Conservation (phyloP, 2,113 vertebrate genomes). For the Oncorhynchus nerka region DNA sequence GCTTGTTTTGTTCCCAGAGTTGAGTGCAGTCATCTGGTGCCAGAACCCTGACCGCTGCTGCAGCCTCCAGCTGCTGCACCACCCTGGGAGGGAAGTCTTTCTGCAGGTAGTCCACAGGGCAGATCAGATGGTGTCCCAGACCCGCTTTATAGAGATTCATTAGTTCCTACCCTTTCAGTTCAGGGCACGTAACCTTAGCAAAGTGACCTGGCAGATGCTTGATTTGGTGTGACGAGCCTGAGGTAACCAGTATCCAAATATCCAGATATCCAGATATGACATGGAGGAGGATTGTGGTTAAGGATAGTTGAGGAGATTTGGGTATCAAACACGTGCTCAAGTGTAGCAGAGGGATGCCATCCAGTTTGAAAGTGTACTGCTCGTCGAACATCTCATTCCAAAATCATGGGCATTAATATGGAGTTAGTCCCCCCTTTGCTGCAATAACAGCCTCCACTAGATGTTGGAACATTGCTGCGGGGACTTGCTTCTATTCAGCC, state of each 20-base stretch:
- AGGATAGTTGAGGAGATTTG: background rate
- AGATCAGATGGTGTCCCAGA: background rate
- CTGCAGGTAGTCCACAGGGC: slow-evolving; percentile 43
- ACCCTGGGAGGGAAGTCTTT: slow-evolving; percentile 8
- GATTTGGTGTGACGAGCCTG: too few species aligned
- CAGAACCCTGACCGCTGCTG: slow-evolving; percentile 21
- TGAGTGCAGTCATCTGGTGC: slow-evolving; percentile 47
- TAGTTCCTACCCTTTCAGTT: slow-evolving; percentile 4
- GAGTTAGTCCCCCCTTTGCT: too few species aligned
- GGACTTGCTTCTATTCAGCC: too few species aligned
- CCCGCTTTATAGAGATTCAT: background rate
- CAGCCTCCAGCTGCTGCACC: slow-evolving; percentile 40
- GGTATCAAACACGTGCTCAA: background rate
- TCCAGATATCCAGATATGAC: background rate
- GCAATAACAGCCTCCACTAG: too few species aligned
- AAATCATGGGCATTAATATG: too few species aligned
- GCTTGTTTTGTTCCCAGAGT: slow-evolving; percentile 49
- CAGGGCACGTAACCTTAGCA: slow-evolving; percentile 17
- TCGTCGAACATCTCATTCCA: too few species aligned
- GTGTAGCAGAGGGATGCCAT: background rate
- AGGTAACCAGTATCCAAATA: background rate
- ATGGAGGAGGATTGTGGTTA: background rate
- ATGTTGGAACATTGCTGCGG: too few species aligned
- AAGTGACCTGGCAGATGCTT: slow-evolving; percentile 10
- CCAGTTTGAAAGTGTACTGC: background rate